These are phyloP conservation scores for Anas flavirostris DNA, from an alignment of 2,797 vertebrate genomes.

Conservation along the genomic window DNA sequence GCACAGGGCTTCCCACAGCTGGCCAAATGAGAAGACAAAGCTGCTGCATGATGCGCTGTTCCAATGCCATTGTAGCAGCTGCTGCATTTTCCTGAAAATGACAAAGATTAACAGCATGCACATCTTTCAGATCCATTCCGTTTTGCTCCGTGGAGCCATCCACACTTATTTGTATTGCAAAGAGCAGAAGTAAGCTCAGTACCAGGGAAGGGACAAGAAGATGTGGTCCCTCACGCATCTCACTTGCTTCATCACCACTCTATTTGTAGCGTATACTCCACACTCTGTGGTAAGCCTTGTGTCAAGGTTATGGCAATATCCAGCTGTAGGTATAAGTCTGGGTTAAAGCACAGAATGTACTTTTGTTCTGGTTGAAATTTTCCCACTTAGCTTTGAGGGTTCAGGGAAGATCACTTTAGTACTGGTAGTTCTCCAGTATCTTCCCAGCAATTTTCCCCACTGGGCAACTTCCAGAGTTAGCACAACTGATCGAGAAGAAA, in stretches of 20 bases:
- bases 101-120: not conserved
- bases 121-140: not conserved
- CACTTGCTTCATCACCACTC: not conserved
- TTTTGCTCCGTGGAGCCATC: not conserved
- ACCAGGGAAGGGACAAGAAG: accelerated
- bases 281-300: not conserved
- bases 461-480: not conserved
- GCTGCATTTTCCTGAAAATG: not conserved
- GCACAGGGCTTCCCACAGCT: not conserved
- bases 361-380: not conserved
- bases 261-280: not conserved
- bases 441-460: not conserved
- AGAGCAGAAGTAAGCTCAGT: not conserved
- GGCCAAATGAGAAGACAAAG: not conserved
- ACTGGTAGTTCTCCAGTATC: not conserved
- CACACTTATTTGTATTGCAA: not conserved
- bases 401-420: not conserved
- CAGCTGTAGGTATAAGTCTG: accelerated
- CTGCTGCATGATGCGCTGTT: not conserved
- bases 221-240: not conserved
- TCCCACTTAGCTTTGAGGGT: not conserved
- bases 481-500: constrained; percentile 3
- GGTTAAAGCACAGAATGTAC: not conserved
- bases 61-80: not conserved
- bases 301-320: not conserved